phyloP scores from a whole-genome alignment of 2,797 vertebrate genomes.

The Kryptolebias ocellatus region DNA sequence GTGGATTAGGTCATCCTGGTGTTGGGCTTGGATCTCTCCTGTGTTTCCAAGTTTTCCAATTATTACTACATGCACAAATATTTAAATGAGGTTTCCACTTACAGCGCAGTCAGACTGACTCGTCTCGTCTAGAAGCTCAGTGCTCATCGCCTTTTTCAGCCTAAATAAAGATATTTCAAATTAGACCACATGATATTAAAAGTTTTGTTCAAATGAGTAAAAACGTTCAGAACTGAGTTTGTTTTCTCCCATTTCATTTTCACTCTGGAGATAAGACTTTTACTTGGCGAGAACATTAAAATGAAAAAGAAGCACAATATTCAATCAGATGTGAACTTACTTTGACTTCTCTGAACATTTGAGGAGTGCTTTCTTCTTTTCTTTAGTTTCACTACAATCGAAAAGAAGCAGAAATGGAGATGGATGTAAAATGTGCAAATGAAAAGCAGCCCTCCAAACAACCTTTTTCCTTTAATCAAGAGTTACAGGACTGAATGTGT shows the following conservation, averaged over 20 bases:
- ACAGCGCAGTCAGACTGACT: slow-evolving; percentile 50
- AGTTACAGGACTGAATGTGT: slow-evolving; percentile 15
- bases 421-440: slow-evolving; percentile 20
- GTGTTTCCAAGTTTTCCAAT: too few species aligned
- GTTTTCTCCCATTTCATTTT: slow-evolving; percentile 2
- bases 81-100: slow-evolving; percentile 40
- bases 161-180: slow-evolving; percentile 50
- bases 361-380: slow-evolving; percentile 83
- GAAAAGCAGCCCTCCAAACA: slow-evolving; percentile 13
- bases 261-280: background rate
- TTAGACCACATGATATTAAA: slow-evolving; percentile 10
- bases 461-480: slow-evolving; percentile 12
- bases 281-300: background rate
- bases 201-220: background rate
- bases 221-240: background rate
- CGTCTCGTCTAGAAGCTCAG: slow-evolving; percentile 66
- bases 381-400: slow-evolving; percentile 85
- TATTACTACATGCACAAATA: too few species aligned
- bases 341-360: slow-evolving; percentile 84
- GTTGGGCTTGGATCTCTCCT: too few species aligned
- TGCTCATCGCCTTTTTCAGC: slow-evolving; percentile 68
- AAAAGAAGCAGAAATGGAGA: slow-evolving; percentile 24
- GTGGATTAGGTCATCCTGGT: too few species aligned
- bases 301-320: slow-evolving; percentile 9
- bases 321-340: slow-evolving; percentile 57